phyloP scores from a whole-genome alignment of 2,888 invertebrate species.

The Drosophila nr. perissopoda region DNA sequence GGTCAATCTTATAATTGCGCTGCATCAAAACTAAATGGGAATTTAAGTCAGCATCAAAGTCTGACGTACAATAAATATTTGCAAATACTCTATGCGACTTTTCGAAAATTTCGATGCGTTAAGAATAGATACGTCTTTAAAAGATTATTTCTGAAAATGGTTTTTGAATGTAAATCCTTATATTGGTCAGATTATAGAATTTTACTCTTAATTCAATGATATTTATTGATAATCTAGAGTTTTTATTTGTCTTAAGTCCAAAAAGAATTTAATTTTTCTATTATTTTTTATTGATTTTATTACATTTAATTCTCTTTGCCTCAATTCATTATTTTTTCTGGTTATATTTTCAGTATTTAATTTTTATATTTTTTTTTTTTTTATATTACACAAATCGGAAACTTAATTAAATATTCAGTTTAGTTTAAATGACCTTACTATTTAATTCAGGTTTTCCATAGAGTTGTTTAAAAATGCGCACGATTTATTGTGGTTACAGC shows the following conservation, averaged over 20 bases:
- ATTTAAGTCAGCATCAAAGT: slow-evolving; percentile 5
- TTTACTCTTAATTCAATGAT: not conserved
- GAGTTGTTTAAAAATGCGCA: not conserved
- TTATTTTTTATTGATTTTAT: not conserved
- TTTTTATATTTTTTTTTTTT: not conserved
- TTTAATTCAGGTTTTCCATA: not conserved
- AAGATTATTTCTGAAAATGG: not conserved
- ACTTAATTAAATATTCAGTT: not conserved
- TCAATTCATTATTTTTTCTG: not conserved
- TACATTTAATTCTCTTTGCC: not conserved
- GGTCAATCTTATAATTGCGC: slow-evolving; percentile 63
- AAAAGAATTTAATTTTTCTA: not conserved
- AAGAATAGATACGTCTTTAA: not conserved
- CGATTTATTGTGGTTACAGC: slow-evolving; percentile 4
- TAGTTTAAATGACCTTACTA: not conserved
- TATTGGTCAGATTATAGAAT: not conserved
- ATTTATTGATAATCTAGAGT: not conserved
- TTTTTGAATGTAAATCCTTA: not conserved
- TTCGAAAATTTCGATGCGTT: not conserved
- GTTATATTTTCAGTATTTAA: not conserved
- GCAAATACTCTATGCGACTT: slow-evolving; percentile 20
- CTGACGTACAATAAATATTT: not conserved
- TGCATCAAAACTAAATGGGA: slow-evolving; percentile 50
- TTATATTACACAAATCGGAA: not conserved
- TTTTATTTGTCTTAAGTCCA: not conserved